Evolutionary conservation across 2,113 vertebrate species (phyloP).

Genomic region (Chloropsis hardwickii): DNA sequence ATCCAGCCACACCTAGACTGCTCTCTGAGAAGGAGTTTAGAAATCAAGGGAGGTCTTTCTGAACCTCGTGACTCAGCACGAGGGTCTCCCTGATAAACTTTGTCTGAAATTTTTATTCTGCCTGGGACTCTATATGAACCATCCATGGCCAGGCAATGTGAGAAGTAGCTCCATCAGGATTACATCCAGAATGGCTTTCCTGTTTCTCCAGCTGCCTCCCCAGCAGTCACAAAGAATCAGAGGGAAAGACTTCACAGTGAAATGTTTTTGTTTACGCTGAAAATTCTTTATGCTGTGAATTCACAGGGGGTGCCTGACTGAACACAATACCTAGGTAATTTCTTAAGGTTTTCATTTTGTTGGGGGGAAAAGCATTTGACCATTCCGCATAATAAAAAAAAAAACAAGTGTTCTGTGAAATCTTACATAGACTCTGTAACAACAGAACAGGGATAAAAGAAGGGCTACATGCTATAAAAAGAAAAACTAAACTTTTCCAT

Average conservation of each 20-base stretch:
- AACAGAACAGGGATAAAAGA: neutral
- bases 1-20: neutral
- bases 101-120: neutral
- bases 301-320: neutral
- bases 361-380: neutral
- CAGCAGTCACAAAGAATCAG: neutral
- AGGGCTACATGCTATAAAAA: neutral
- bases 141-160: neutral
- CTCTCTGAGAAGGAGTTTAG: neutral
- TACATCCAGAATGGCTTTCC: neutral
- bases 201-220: neutral
- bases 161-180: neutral
- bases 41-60: neutral
- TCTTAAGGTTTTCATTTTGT: neutral
- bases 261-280: neutral
- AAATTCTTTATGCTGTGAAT: neutral
- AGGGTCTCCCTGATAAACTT: neutral
- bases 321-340: neutral
- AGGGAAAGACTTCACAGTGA: neutral
- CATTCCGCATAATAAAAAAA: neutral
- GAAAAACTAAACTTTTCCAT: neutral
- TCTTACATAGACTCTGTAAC: neutral
- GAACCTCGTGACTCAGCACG: fast-evolving
- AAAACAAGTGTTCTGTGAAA: neutral
- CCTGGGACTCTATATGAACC: neutral